Conservation (phyloP, 2,113 vertebrate genomes). For the Crotalus viridis region DNA sequence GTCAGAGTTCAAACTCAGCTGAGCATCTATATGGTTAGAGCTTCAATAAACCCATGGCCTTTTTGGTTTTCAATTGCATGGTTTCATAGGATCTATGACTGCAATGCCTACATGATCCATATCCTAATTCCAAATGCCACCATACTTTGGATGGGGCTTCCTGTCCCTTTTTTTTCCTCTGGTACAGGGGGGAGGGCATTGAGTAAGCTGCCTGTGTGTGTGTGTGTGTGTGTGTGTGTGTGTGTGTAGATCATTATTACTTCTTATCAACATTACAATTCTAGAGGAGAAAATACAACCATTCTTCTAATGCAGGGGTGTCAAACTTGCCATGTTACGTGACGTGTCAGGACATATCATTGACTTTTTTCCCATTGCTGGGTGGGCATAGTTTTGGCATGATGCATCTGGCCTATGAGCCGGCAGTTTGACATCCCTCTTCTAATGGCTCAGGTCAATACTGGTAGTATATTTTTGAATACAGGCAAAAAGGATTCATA, state of each 20-base stretch:
- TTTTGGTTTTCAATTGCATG: not conserved
- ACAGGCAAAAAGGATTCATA: not conserved
- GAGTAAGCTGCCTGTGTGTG: not conserved
- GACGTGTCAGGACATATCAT: no score
- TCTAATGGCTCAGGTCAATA: not conserved
- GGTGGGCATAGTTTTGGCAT: no score
- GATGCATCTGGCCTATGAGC: no score
- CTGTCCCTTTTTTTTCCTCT: not conserved
- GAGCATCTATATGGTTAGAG: not conserved
- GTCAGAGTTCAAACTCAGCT: not conserved
- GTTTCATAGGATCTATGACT: not conserved
- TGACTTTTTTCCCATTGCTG: no score
- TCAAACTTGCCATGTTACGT: no score
- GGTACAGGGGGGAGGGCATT: not conserved
- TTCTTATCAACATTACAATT: not conserved
- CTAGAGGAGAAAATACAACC: not conserved
- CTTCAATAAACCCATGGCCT: not conserved
- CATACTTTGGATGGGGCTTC: not conserved
- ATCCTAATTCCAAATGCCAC: not conserved
- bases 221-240: no score
- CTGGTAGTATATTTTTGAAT: not conserved
- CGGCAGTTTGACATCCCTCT: not conserved
- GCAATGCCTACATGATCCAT: not conserved
- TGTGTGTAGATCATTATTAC: not conserved
- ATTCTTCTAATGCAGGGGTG: not conserved